These are phyloP conservation scores for Malurus melanocephalus DNA, from an alignment of 2,113 vertebrate species.

Conservation along the genomic window DNA sequence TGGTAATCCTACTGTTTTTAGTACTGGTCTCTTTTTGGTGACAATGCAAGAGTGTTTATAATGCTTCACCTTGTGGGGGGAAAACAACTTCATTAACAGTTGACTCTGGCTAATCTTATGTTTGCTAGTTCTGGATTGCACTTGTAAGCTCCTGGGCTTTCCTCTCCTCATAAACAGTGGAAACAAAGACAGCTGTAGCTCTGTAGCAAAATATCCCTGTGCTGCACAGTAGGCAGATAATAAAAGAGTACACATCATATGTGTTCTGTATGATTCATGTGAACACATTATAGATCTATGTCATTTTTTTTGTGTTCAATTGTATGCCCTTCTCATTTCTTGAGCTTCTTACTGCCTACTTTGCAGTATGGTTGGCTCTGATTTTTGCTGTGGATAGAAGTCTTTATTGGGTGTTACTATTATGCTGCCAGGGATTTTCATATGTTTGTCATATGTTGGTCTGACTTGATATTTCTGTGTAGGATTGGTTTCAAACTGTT, in stretches of 20 bases:
- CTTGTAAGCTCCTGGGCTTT: not conserved
- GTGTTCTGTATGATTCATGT: not conserved
- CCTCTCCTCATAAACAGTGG: not conserved
- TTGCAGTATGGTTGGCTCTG: not conserved
- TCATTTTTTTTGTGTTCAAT: not conserved
- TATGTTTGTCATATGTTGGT: not conserved
- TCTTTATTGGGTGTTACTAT: not conserved
- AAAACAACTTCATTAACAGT: not conserved
- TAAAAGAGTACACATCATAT: not conserved
- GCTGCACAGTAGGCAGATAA: not conserved
- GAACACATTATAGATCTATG: not conserved
- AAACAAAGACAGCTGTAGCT: not conserved
- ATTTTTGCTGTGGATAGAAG: not conserved
- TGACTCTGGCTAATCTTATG: not conserved
- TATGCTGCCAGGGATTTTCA: not conserved
- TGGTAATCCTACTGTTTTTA: conserved; percentile 17
- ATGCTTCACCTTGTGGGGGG: not conserved
- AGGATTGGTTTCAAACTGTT: not conserved
- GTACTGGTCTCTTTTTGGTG: not conserved
- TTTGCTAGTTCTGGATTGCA: not conserved
- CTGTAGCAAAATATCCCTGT: not conserved
- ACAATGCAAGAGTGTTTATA: not conserved
- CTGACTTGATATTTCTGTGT: not conserved
- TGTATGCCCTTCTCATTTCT: not conserved
- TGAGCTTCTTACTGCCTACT: not conserved